These are phyloP conservation scores for Haplochromis vanheusdeni DNA, from an alignment of 2,113 vertebrate genomes.

Conservation along the genomic window DNA sequence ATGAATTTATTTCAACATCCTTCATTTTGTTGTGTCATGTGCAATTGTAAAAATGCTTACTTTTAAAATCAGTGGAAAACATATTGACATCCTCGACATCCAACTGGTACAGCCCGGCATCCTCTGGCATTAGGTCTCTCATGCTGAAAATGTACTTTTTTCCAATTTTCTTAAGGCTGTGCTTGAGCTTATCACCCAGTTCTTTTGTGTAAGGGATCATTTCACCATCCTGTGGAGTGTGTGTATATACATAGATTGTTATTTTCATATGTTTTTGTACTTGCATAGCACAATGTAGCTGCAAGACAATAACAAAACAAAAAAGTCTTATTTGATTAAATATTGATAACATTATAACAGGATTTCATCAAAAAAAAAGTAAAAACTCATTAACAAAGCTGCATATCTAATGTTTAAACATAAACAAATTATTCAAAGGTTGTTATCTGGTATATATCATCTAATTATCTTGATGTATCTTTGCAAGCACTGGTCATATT, in stretches of 20 bases:
- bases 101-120: slow-evolving; percentile 82
- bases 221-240: slow-evolving; percentile 71
- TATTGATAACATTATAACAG: background rate
- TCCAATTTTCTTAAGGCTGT: slow-evolving; percentile 68
- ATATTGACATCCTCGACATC: slow-evolving; percentile 73
- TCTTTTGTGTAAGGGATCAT: slow-evolving; percentile 71
- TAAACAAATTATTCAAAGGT: background rate
- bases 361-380: background rate
- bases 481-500: background rate
- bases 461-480: background rate
- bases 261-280: background rate
- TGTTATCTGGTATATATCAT: background rate
- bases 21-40: background rate
- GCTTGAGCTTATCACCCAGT: slow-evolving; percentile 61
- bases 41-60: slow-evolving; percentile 48
- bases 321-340: background rate
- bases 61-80: slow-evolving; percentile 78
- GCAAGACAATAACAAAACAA: background rate
- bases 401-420: background rate
- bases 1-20: background rate
- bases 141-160: slow-evolving; percentile 75
- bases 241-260: background rate
- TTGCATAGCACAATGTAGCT: background rate
- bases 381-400: background rate
- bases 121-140: slow-evolving; percentile 76